Conservation (phyloP, 2,797 vertebrate species). For the Salmo trutta region DNA sequence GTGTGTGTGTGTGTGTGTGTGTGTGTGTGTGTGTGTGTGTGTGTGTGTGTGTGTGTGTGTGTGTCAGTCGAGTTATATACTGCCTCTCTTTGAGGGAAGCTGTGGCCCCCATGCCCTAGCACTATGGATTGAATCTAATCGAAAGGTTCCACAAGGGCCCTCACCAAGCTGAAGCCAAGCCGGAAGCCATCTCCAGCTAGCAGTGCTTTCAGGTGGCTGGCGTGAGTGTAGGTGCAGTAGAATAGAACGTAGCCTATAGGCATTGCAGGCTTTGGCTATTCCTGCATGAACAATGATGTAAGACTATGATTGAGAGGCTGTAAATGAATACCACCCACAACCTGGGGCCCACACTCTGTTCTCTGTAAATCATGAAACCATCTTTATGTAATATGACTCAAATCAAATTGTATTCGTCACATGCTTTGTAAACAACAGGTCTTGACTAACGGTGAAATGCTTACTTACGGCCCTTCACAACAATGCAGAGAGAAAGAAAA, state of each 20-base stretch:
- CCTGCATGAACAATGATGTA: constrained; percentile 40
- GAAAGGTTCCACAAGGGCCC: constrained; percentile 28
- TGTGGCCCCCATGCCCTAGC: constrained; percentile 12
- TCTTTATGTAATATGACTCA: constrained; percentile 67
- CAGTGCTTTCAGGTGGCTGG: constrained; percentile 35
- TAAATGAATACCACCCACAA: constrained; percentile 71
- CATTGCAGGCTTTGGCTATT: constrained; percentile 68
- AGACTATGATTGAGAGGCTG: background rate
- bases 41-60: background rate
- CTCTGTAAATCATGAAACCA: constrained; percentile 47
- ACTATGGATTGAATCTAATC: constrained; percentile 41
- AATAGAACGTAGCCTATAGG: constrained; percentile 63
- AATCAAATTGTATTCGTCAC: too few relatives aligned
- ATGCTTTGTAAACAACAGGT: too few relatives aligned
- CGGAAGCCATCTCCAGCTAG: constrained; percentile 35
- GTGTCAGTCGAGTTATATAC: background rate
- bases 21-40: background rate
- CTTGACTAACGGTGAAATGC: too few relatives aligned
- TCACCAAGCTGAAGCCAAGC: constrained; percentile 34
- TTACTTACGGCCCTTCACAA: too few relatives aligned
- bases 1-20: too few relatives aligned
- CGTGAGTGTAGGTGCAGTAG: constrained; percentile 64
- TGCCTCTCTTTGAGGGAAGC: constrained; percentile 27
- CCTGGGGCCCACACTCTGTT: constrained; percentile 35
- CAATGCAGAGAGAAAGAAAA: too few relatives aligned